Evolutionary conservation across 2,888 invertebrate genomes (phyloP).

Genomic region (Hemicrepidius hirtus): DNA sequence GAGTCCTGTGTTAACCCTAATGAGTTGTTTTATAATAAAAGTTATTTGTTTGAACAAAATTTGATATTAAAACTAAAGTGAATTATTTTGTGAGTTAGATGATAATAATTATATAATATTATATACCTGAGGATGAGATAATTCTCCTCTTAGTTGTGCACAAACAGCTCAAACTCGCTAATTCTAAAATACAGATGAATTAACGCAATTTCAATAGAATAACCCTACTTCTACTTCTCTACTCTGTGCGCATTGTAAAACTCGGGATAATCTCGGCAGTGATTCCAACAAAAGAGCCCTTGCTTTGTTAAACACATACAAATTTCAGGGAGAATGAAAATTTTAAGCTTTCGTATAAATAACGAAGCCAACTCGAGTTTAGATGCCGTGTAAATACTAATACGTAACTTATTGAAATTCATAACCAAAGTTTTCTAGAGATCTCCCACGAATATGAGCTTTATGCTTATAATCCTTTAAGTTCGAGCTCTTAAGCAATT

Average conservation of each 20-base stretch:
- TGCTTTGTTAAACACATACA: constrained; percentile 65
- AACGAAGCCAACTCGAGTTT: constrained; percentile 63
- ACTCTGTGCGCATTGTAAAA: constrained; percentile 47
- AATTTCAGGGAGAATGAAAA: constrained; percentile 64
- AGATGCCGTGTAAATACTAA: constrained; percentile 67
- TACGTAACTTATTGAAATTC: constrained; percentile 70
- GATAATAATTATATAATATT: not conserved
- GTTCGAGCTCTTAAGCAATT: constrained; percentile 64
- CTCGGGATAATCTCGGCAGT: constrained; percentile 50
- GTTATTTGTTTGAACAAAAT: too few species aligned
- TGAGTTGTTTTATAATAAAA: too few species aligned
- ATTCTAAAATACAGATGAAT: constrained; percentile 48
- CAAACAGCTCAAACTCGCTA: constrained; percentile 39
- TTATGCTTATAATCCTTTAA: constrained; percentile 64
- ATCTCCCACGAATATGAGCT: constrained; percentile 63
- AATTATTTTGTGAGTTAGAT: not conserved
- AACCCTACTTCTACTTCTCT: constrained; percentile 40
- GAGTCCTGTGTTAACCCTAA: too few species aligned
- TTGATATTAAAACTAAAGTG: too few species aligned
- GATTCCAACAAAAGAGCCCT: constrained; percentile 50
- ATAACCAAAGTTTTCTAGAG: constrained; percentile 64
- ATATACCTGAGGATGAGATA: constrained; percentile 3
- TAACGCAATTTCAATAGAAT: constrained; percentile 48
- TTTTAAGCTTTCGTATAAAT: constrained; percentile 66
- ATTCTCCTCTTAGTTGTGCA: constrained; percentile 9